Evolutionary conservation across 2,113 vertebrate genomes (phyloP), one percentile per base, ranked within the genome.

Genomic region (Hippocampus zosterae): DNA sequence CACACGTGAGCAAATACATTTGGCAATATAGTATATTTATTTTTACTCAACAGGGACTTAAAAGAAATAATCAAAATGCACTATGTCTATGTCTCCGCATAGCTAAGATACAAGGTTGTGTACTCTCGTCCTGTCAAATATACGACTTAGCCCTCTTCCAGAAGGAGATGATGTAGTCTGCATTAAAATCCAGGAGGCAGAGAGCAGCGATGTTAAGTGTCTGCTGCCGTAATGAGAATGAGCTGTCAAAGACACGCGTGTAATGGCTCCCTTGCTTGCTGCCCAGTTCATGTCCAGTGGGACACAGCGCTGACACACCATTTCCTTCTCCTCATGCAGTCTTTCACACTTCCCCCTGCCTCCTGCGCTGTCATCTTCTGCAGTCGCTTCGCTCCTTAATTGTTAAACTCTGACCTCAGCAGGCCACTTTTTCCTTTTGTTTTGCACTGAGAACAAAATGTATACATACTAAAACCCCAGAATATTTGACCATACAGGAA

Each of bases 251-350:
- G 77, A 78, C 77, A 81, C 41, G 71, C 80, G 73, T 90, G 89
- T 89, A 91, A 92, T 89, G 80, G 87, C 87, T 91, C 91, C 86
- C 91, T 88, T 88, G 89, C 87, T 76, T 82, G 82, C 81, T 57
- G 85, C 88, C 84, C 85, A 73, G 89, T 89, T 91, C 90, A 90
- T 82, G 80, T 79, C 90, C 85, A 81, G 78, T 85, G 90, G 88
- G 90, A 91, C 80, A 33, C 56, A 61, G 74, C 76, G 73, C 75
- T 81, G 84, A 87, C 84, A 72, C 70, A 74, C 84, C 65, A 72
- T 81, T 83, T 84, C 75, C 81, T 81, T 82, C 77, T 69, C 76
- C 63, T 77, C 21, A 29, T 66, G 67, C 56, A 33, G 46, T 70
- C 61, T 65, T 40, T 50, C 50, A 48, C 66, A 29, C 56, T 52